phyloP scores from a whole-genome alignment of 2,113 vertebrate genomes.

The Otolemur garnettii region DNA sequence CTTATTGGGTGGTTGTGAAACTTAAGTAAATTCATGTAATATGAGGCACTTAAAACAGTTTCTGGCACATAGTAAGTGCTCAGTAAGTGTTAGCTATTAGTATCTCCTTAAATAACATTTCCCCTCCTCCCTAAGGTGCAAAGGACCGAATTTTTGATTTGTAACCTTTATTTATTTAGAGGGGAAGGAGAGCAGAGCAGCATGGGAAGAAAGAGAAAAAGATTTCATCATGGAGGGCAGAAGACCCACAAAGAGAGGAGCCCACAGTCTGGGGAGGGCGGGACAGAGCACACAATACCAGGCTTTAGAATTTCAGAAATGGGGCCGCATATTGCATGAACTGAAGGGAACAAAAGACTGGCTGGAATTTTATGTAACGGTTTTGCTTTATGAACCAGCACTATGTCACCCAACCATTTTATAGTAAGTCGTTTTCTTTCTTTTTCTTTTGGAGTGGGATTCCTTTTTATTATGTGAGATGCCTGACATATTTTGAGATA shows the following conservation, averaged over 20 bases:
- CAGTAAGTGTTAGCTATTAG: background rate
- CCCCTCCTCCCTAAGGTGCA: background rate
- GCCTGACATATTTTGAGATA: background rate
- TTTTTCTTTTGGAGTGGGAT: constrained; percentile 48
- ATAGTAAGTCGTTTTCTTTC: constrained; percentile 50
- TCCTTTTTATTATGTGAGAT: constrained; percentile 47
- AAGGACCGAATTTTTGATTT: background rate
- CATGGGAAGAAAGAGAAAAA: background rate
- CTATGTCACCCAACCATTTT: constrained; percentile 62
- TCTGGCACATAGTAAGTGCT: background rate
- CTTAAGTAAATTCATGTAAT: background rate
- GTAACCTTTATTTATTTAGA: background rate
- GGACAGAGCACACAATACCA: background rate
- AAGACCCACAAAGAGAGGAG: background rate
- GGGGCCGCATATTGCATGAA: background rate
- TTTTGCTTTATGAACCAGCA: constrained; percentile 64
- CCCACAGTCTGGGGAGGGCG: background rate
- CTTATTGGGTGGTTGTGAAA: background rate
- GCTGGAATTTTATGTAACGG: constrained; percentile 57
- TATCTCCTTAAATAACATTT: background rate
- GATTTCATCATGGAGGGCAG: background rate
- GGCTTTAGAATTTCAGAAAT: background rate
- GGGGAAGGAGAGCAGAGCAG: background rate
- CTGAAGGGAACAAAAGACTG: background rate
- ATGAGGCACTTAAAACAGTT: background rate